Conservation (phyloP, 2,888 invertebrate species). For the Dendrolimus pini region DNA sequence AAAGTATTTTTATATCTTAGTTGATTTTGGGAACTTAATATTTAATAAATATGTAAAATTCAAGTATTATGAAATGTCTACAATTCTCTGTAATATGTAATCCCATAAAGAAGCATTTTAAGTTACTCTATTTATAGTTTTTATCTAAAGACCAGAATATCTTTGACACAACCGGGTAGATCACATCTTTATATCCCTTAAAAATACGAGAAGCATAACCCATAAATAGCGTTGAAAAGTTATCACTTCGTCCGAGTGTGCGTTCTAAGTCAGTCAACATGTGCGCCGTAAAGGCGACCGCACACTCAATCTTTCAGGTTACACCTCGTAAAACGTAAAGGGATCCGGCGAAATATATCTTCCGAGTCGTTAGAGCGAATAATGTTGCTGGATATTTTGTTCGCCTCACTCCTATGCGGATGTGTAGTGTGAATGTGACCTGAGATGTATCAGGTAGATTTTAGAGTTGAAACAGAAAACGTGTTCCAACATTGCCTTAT, state of each 20-base stretch:
- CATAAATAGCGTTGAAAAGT: background rate
- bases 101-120: no score
- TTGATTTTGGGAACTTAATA: no score
- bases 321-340: slow-evolving; percentile 38
- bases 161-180: no score
- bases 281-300: slow-evolving; percentile 30
- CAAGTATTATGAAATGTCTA: no score
- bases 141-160: no score
- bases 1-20: no score
- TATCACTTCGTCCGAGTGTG: slow-evolving; percentile 1
- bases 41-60: no score
- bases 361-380: slow-evolving; percentile 53
- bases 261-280: slow-evolving; percentile 25
- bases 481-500: no score
- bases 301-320: slow-evolving; percentile 48
- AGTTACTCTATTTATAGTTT: no score
- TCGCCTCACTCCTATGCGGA: slow-evolving; percentile 12
- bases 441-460: slow-evolving; percentile 2
- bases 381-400: slow-evolving; percentile 53
- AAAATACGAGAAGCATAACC: no score
- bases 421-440: slow-evolving; percentile 13
- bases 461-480: slow-evolving; percentile 13
- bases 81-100: no score
- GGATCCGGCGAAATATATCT: slow-evolving; percentile 54
- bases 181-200: no score